Evolutionary conservation across 2,888 invertebrate species (phyloP), one percentile per base, ranked within the genome.

Genomic region (Drosophila tripunctata): DNA sequence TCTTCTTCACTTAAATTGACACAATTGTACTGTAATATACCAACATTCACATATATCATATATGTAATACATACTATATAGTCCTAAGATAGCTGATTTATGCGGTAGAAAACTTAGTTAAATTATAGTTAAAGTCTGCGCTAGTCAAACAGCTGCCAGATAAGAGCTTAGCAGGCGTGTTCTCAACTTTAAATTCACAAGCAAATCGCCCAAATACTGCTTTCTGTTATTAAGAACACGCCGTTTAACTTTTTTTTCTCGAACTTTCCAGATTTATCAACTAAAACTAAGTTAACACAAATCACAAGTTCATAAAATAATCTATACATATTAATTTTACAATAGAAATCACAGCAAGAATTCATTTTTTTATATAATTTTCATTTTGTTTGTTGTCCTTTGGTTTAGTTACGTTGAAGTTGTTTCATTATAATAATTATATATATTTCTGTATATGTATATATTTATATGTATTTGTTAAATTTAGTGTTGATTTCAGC

Each of bases 341-440:
- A 69, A 87, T 87, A 87, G 88, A 88, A 84, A 84, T 84, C 84
- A 84, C 84, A 84, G 84, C 88, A 75, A 88, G 84, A 84, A 88
- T 88, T 84, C 56, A 60, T 74, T 69, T 67, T 65, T 60, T 15
- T 40, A 62, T 55, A 55, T 17, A 33, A 47, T 45, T 48, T 62
- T 48, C 47, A n/a, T 27, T 48, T 50, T 17, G 27, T 12, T 71
- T 67, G 65, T 41, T 57, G 33, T 14, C 62, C 56, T 71, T 71
- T 68, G 63, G 63, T 69, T 62, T 22, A 41, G 54, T 63, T 71
- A n/a, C 30, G 5, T 15, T 67, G 19, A 56, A 56, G 56, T 62
- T 52, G 1, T 10, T 19, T 47, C 17, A 8, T 50, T 17, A 27
- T 36, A 33, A 14, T 44, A 24, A 31, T 48, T n/a, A n/a, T n/a